phyloP scores from a whole-genome alignment of 1,140 invertebrate genomes.

The Trichonephila clavipes region DNA sequence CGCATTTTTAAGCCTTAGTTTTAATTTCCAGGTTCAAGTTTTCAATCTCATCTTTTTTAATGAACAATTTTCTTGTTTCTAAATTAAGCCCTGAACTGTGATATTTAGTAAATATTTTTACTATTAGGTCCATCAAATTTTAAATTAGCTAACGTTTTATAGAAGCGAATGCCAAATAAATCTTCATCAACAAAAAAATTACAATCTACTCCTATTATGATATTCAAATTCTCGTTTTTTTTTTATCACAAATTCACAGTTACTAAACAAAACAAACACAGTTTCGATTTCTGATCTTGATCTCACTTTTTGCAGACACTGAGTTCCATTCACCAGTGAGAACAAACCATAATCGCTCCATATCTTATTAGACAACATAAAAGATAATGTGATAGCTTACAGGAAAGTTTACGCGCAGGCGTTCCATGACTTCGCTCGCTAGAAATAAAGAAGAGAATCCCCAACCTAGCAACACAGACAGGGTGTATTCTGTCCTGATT shows the following conservation, averaged over 20 bases:
- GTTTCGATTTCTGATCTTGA: background rate
- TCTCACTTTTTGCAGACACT: background rate
- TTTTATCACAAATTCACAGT: too few relatives aligned
- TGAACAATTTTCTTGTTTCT: too few relatives aligned
- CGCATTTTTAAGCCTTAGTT: background rate
- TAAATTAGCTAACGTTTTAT: background rate
- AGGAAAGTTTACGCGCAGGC: background rate
- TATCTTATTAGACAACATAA: background rate
- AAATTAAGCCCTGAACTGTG: background rate
- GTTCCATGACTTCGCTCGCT: background rate
- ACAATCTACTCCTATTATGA: background rate
- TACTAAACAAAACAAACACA: background rate
- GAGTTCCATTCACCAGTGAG: background rate
- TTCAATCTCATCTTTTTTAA: too few relatives aligned
- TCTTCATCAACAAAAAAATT: background rate
- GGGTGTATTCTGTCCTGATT: conserved; percentile 53
- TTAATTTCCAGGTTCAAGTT: too few relatives aligned
- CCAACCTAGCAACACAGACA: background rate
- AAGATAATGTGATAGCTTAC: background rate
- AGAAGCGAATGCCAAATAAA: background rate
- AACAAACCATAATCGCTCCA: background rate
- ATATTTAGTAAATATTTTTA: background rate
- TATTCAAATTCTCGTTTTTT: too few relatives aligned
- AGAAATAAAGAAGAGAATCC: conserved; percentile 16
- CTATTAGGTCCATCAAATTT: background rate